Percentiles rank a stretch among this genome's conserved stretches.
Evolutionary conservation across 1,140 invertebrate species (phyloP).

Genomic region (Colletes gigas): DNA sequence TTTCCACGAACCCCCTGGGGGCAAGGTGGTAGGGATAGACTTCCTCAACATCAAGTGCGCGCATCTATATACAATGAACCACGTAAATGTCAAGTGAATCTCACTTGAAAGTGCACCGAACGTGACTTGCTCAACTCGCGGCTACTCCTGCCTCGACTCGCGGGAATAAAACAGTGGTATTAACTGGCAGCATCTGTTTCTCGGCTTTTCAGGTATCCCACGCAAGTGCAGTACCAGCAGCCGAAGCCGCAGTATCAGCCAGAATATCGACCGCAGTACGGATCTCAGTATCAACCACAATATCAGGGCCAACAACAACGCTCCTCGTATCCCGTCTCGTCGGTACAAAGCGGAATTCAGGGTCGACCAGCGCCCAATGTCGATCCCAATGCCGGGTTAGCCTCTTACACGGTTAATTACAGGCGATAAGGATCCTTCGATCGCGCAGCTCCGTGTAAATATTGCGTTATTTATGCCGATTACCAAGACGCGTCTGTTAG

Average conservation of each 20-base stretch:
- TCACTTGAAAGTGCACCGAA: constrained; percentile 66
- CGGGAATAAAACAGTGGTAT: constrained; percentile 8
- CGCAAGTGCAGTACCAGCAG: constrained; percentile 73
- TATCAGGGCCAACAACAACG: constrained; percentile 76
- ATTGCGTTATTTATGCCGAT: constrained; percentile 29
- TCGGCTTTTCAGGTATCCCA: constrained; percentile 37
- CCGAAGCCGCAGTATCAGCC: constrained; percentile 68
- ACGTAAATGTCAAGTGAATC: constrained; percentile 76
- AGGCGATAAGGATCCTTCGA: constrained; percentile 62
- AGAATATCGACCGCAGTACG: constrained; percentile 73
- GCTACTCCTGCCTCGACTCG: constrained; percentile 11
- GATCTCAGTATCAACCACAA: constrained; percentile 70
- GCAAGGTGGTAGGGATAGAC: background rate
- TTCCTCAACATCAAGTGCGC: background rate
- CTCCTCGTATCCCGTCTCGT: constrained; percentile 42
- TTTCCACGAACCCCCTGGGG: background rate
- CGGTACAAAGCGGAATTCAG: constrained; percentile 71
- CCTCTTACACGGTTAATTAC: constrained; percentile 87
- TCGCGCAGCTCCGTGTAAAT: constrained; percentile 33
- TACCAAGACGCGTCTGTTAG: background rate
- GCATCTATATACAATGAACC: constrained; percentile 46
- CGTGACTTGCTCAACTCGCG: constrained; percentile 55
- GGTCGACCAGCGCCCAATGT: constrained; percentile 85
- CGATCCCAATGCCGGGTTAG: constrained; percentile 82
- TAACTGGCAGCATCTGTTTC: constrained; percentile 14